These are phyloP conservation scores for Cyprinodon variegatus DNA, from an alignment of 2,113 vertebrate species.

Conservation along the genomic window DNA sequence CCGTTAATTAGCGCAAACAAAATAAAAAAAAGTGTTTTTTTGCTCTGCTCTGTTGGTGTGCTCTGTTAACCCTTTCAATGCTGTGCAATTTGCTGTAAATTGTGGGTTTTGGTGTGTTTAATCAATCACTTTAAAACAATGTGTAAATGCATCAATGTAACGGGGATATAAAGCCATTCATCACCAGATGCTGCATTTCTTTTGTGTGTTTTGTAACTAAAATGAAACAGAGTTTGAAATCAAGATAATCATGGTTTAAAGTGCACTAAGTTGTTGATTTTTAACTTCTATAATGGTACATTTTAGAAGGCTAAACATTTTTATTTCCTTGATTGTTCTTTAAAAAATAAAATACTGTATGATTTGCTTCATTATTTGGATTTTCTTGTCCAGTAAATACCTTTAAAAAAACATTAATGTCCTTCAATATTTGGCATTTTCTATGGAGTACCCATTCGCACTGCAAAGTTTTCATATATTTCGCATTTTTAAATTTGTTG, in stretches of 20 bases:
- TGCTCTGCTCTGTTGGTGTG: background rate
- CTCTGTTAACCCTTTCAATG: background rate
- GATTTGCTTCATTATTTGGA: too few relatives aligned
- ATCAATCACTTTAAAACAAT: slow-evolving; percentile 9
- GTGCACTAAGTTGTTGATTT: too few relatives aligned
- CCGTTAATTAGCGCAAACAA: slow-evolving; percentile 6
- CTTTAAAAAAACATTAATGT: background rate
- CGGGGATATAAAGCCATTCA: slow-evolving; percentile 79
- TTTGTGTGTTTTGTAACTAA: slow-evolving; percentile 25
- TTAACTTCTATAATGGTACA: too few relatives aligned
- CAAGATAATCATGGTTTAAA: background rate
- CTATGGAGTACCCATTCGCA: background rate
- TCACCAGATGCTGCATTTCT: slow-evolving; percentile 45
- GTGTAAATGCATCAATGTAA: slow-evolving; percentile 48
- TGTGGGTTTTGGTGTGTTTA: slow-evolving; percentile 11
- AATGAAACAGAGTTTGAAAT: background rate
- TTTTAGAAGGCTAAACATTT: too few relatives aligned
- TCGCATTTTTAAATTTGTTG: background rate
- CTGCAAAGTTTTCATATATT: background rate
- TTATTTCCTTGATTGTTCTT: too few relatives aligned
- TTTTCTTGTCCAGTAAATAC: too few relatives aligned
- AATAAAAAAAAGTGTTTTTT: slow-evolving; percentile 11
- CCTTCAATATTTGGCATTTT: background rate
- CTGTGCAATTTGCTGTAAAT: slow-evolving; percentile 18
- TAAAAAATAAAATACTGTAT: too few relatives aligned